Base-by-base conservation (phyloP, 2,888 invertebrate genomes). In the Esperia sulphurella region DNA sequence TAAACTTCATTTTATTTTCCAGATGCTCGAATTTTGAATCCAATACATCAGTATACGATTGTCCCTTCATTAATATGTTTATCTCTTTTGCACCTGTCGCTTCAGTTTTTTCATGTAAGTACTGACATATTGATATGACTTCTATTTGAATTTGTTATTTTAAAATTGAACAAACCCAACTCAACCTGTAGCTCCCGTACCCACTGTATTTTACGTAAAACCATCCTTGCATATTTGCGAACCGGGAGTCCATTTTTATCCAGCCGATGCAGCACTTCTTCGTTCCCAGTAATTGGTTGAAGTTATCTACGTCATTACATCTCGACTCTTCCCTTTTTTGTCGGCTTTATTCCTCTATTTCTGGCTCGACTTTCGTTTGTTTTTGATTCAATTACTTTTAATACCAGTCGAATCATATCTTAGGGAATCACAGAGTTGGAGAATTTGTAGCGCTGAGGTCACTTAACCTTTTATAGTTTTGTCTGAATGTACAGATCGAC, bases 291-390 rank as follows among this genome's bases (percentile, higher is more conserved):
- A 89, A 89, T 89, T 89, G 89, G 85, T 85, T 80, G 75, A 79
- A 84, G 77, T 83, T 89, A 89, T 89, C 89, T 86, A 71, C 76
- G 73, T 84, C 88, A 87, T 89, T 88, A 88, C 86, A 89, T 89
- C 89, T 81, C 76, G 76, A 77, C 75, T 82, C 70, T 79, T 78
- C 74, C 73, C 73, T 79, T 82, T 79, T 82, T 80, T 73, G 70
- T 73, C 56, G 62, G 68, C 67, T 84, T 82, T 83, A 80, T 83
- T 83, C 73, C 76, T 80, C 75, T 78, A 78, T 79, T 76, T 75
- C 67, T 63, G 71, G 69, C 65, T 70, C 74, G 68, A 74, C 79
- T 79, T 79, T 77, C 78, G 76, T 83, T 85, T 85, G 86, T 85
- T 85, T 87, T 85, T 81, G 72, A 83, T 84, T 86, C 84, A 84